Conservation (phyloP, 2,797 vertebrate species). For the Platalea minor region DNA sequence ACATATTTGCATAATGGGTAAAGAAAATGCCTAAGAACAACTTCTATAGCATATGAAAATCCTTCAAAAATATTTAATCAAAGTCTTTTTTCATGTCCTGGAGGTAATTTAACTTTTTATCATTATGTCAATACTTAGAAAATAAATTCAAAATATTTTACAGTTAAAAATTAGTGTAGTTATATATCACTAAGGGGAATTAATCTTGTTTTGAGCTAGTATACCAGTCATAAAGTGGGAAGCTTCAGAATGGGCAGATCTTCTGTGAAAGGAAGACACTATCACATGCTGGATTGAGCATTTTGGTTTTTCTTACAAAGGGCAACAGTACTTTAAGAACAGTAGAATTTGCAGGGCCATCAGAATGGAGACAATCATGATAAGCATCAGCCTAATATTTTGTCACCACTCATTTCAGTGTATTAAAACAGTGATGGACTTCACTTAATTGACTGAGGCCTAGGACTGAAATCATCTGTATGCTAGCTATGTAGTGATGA, state of each 20-base stretch:
- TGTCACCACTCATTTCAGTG: not conserved
- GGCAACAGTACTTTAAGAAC: not conserved
- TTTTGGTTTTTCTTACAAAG: not conserved
- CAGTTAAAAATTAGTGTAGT: constrained; percentile 3
- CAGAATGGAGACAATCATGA: not conserved
- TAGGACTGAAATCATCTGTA: not conserved
- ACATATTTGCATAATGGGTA: constrained; percentile 80
- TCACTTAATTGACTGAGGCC: not conserved
- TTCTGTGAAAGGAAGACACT: not conserved
- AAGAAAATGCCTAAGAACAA: constrained; percentile 76
- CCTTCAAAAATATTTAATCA: constrained; percentile 56
- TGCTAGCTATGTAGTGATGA: not conserved
- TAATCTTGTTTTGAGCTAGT: not conserved
- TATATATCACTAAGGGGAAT: not conserved
- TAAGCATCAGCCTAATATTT: not conserved
- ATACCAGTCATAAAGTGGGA: not conserved
- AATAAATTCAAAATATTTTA: constrained; percentile 44
- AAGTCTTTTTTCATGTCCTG: not conserved
- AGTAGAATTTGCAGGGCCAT: not conserved
- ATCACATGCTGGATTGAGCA: not conserved
- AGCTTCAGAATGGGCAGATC: not conserved
- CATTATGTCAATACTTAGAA: constrained; percentile 36
- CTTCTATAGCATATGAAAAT: constrained; percentile 56
- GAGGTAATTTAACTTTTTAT: constrained; percentile 14
- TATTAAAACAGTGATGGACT: not conserved